Evolutionary conservation across 2,888 invertebrate species (phyloP), one percentile per base, ranked within the genome.

Genomic region (Dynastes grantii): DNA sequence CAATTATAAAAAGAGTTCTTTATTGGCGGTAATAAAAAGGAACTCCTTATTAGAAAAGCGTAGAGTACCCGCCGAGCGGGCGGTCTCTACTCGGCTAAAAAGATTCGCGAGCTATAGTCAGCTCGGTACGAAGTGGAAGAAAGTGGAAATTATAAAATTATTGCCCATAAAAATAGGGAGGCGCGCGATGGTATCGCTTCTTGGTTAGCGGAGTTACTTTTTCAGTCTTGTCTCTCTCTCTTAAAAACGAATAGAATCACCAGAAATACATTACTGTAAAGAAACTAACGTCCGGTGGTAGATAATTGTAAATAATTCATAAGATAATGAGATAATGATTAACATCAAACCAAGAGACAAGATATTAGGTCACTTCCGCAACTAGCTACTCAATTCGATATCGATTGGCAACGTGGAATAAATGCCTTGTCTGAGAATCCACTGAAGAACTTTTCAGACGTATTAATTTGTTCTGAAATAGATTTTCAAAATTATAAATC

Each of bases 1-100:
- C 73, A 75, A 75, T 75, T 75, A 75, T 75, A 75, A 75, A 75
- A 75, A 49, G 73, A 75, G 61, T 61, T 75, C 73, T 75, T 75
- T 75, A 75, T 75, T 75, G 61, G 61, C 61, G 73, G 73, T 75
- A 75, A 75, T 75, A 75, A 75, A 75, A 75, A 61, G 73, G 45
- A 61, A 45, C 61, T 61, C 73, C 58, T 75, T 61, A 73, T 73
- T 73, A 73, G 73, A 73, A 73, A 68, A 45, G 40, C 61, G 73
- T 40, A n/a, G 61, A 61, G 58, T 37, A 51, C 51, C 58, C 65
- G 2, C 45, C 65, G n/a, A 6, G 65, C 49, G 27, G 49, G 29
- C 29, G 65, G 45, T 45, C 63, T 32, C 5, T 63, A 8, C 16
- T 8, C 63, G 11, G 63, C 29, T 63, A 32, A 63, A 32, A 63